phyloP scores from a whole-genome alignment of 2,888 invertebrate species.

The Caenorhabditis sp. region DNA sequence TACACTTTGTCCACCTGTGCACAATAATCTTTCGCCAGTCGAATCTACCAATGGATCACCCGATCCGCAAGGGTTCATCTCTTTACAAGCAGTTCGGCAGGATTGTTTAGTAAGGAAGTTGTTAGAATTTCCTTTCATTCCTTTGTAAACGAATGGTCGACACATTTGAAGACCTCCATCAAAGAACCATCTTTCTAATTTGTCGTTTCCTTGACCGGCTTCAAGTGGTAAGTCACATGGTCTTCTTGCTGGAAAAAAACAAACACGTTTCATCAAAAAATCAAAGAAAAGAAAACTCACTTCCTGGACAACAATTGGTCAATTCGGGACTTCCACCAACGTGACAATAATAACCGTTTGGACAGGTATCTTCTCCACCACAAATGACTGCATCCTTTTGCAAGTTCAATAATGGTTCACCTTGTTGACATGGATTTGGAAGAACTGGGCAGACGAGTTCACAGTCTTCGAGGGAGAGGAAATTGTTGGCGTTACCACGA shows the following conservation, averaged over 20 bases:
- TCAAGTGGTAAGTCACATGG: conserved; percentile 57
- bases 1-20: conserved; percentile 53
- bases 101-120: conserved; percentile 61
- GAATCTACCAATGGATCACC: conserved; percentile 61
- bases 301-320: conserved; percentile 70
- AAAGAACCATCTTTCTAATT: conserved; percentile 59
- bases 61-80: conserved; percentile 63
- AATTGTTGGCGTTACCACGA: conserved; percentile 70
- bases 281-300: conserved; percentile 44
- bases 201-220: conserved; percentile 54
- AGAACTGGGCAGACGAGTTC: conserved; percentile 66
- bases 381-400: conserved; percentile 66
- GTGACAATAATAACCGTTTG: conserved; percentile 68
- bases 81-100: conserved; percentile 62
- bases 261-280: neutral
- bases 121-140: conserved; percentile 64
- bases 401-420: conserved; percentile 63
- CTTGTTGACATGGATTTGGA: conserved; percentile 67
- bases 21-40: conserved; percentile 57
- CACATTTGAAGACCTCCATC: conserved; percentile 61
- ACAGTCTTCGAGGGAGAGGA: conserved; percentile 64
- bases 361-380: conserved; percentile 65
- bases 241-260: conserved; percentile 44
- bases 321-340: conserved; percentile 67
- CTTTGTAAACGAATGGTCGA: conserved; percentile 57